phyloP scores from a whole-genome alignment of 2,888 invertebrate species.

The Ceraclea dissimilis region DNA sequence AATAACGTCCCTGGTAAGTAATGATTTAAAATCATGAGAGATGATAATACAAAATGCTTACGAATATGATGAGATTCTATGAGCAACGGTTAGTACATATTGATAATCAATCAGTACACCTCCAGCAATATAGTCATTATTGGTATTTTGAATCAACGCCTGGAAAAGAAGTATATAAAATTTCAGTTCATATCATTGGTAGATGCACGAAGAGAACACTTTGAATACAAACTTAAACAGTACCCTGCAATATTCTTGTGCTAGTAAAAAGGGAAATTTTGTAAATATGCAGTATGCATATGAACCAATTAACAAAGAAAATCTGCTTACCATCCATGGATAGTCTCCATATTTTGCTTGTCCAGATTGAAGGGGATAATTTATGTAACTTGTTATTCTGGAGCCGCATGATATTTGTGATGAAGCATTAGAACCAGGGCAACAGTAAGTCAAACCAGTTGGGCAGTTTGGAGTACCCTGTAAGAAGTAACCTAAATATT shows the following conservation, averaged over 20 bases:
- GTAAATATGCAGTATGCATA: no score
- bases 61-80: conserved; percentile 55
- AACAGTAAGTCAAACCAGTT: conserved; percentile 42
- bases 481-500: background rate
- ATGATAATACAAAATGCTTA: conserved; percentile 34
- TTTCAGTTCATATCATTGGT: background rate
- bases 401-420: conserved; percentile 39
- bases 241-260: no score
- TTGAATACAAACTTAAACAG: no score
- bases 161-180: no score
- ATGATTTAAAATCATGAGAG: background rate
- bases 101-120: conserved; percentile 61
- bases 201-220: background rate
- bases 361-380: conserved; percentile 39
- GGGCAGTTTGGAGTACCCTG: conserved; percentile 31
- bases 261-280: no score
- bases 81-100: conserved; percentile 67
- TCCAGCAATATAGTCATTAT: conserved; percentile 61
- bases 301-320: no score
- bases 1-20: no score
- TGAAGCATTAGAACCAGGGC: conserved; percentile 24
- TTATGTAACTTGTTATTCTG: conserved; percentile 35
- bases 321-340: conserved; percentile 59
- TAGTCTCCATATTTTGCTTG: conserved; percentile 61
- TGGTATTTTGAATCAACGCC: conserved; percentile 49